These are phyloP conservation scores for Unio pictorum DNA, from an alignment of 2,888 invertebrate species.

Conservation along the genomic window DNA sequence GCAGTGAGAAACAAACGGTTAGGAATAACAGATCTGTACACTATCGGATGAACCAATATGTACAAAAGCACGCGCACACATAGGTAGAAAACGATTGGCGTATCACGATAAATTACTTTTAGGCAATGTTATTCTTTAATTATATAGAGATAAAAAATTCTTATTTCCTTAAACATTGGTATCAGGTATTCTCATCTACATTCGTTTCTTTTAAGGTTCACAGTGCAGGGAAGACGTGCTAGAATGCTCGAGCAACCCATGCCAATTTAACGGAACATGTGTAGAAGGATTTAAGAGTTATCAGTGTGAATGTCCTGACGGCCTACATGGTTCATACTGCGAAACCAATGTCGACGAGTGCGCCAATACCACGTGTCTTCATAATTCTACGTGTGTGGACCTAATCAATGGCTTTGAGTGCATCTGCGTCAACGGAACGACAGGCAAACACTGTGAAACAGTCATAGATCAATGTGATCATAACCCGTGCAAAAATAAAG, in stretches of 20 bases:
- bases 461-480: slow-evolving; percentile 9
- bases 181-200: too few species aligned
- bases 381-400: slow-evolving; percentile 16
- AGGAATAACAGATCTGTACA: too few species aligned
- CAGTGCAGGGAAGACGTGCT: not conserved
- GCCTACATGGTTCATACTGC: slow-evolving; percentile 15
- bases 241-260: slow-evolving; percentile 19
- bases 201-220: not conserved
- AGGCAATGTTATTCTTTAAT: too few species aligned
- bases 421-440: slow-evolving; percentile 11
- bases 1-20: too few species aligned
- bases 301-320: slow-evolving; percentile 21
- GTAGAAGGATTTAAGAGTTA: slow-evolving; percentile 13
- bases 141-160: too few species aligned
- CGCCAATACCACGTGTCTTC: slow-evolving; percentile 10
- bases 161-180: too few species aligned
- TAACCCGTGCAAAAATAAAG: slow-evolving; percentile 8
- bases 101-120: too few species aligned
- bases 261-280: slow-evolving; percentile 21
- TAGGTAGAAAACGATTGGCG: too few species aligned
- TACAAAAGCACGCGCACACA: too few species aligned
- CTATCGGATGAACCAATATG: too few species aligned
- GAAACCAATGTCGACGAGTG: slow-evolving; percentile 21
- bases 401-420: slow-evolving; percentile 13
- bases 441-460: slow-evolving; percentile 10